These are phyloP conservation scores for Alosa alosa DNA, from an alignment of 2,113 vertebrate species.

Conservation along the genomic window DNA sequence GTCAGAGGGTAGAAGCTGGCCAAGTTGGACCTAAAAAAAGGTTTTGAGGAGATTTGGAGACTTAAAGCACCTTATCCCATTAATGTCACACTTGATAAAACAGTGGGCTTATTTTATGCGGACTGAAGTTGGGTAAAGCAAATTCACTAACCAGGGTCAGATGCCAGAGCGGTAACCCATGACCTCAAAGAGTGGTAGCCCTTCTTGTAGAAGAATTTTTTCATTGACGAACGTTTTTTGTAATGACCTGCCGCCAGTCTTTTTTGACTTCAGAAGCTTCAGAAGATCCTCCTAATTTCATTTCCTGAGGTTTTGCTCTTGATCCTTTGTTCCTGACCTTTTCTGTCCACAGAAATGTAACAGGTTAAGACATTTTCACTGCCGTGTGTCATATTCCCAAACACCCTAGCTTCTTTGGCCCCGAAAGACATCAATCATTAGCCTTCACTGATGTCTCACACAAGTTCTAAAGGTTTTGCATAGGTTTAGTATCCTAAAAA, in stretches of 20 bases:
- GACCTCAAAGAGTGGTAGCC: conserved; percentile 36
- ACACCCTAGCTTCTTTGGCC: not conserved
- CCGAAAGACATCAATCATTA: not conserved
- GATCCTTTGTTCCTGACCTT: conserved; percentile 47
- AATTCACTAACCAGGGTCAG: conserved; percentile 32
- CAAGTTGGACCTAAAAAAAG: conserved; percentile 25
- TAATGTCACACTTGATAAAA: conserved; percentile 34
- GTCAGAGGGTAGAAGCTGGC: conserved; percentile 20
- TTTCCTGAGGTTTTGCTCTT: conserved; percentile 33
- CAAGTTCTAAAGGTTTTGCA: not conserved
- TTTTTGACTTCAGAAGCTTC: conserved; percentile 25
- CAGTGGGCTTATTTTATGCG: conserved; percentile 22
- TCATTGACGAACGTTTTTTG: conserved; percentile 5
- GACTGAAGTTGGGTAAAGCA: conserved; percentile 15
- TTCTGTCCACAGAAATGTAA: conserved; percentile 47
- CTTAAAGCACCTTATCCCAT: conserved; percentile 22
- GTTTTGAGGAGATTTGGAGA: conserved; percentile 31
- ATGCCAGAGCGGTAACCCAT: conserved; percentile 43
- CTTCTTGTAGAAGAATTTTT: not conserved
- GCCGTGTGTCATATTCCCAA: not conserved
- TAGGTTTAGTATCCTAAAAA: not conserved
- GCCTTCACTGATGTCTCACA: not conserved
- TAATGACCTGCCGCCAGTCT: conserved; percentile 19
- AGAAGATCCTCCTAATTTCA: conserved; percentile 24
- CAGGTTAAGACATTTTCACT: conserved; percentile 9